Evolutionary conservation across 1,140 invertebrate genomes (phyloP), one percentile per base, ranked within the genome.

Genomic region (Diorhabda carinulata): DNA sequence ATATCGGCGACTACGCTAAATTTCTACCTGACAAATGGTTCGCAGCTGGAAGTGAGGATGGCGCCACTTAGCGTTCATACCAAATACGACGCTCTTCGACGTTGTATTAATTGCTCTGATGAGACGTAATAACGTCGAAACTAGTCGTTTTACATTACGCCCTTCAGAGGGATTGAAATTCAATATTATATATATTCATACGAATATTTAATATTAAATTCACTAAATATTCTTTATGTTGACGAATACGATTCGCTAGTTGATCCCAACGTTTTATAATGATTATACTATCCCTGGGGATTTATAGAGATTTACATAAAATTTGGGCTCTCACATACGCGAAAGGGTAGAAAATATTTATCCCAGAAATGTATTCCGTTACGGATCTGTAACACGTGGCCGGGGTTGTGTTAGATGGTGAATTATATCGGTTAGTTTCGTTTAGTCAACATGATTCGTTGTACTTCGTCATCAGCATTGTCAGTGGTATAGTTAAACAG

Each of bases 351-450:
- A 52, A 52, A 52, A 52, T 52, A 52, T 52, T 47, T 64, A 45
- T 10, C 52, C 65, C 64, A 5, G 7, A 58, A 70, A 61, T 64
- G 45, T 70, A 64, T 66, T 44, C 42, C 59, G 59, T 67, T 70
- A 70, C 65, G 69, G 57, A 44, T 70, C 58, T 56, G 69, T 3
- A 52, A n/a, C 64, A 70, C 69, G 64, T 65, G 64, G 8, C 66
- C 65, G 10, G n/a, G 5, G 59, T 41, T 61, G 47, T 52, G 47
- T 8, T 52, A n/a, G 47, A 52, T 52, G 47, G 25, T 25, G 25
- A 25, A 25, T 4, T 6, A 52, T 52, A 52, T 52, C 47, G 3
- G 47, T 52, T 52, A 52, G 47, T 52, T 52, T 61, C 65, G 58
- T 65, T 70, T 70, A 58, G 58, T 52, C 44, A 61, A 63, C 67